Percentiles rank a stretch among this genome's conserved stretches.
phyloP scores from a whole-genome alignment of 30 jellyfish, hydroid and myxozoan genomes.

The Catostylus mosaicus region DNA sequence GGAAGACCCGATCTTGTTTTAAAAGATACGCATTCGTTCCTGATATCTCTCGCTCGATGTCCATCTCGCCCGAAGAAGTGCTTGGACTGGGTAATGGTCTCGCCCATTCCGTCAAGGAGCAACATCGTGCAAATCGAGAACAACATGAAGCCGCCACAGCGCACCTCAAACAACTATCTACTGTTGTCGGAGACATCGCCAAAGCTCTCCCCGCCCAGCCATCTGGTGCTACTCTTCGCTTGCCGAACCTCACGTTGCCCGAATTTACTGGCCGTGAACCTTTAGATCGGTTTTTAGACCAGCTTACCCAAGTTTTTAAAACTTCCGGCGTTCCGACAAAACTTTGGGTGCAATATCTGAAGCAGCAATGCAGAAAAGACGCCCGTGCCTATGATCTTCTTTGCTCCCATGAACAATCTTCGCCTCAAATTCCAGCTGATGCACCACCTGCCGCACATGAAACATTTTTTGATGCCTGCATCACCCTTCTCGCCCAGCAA shows the following conservation, averaged over 20 bases:
- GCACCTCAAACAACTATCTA: too few species aligned
- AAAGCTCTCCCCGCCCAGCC: slow-evolving; percentile 3
- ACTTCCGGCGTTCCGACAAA: slow-evolving; percentile 26
- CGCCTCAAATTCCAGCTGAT: not conserved
- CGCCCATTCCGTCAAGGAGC: not conserved
- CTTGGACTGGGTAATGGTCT: too few species aligned
- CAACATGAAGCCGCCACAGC: too few species aligned
- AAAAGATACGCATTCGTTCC: too few species aligned
- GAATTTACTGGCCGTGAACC: slow-evolving; percentile 30
- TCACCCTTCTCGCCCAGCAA: not conserved
- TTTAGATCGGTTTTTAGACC: slow-evolving; percentile 26
- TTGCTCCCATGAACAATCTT: not conserved
- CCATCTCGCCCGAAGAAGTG: too few species aligned
- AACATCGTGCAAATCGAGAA: too few species aligned
- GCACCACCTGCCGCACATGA: not conserved
- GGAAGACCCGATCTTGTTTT: too few species aligned
- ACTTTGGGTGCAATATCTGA: slow-evolving; percentile 13
- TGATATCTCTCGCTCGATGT: too few species aligned
- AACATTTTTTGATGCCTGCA: slow-evolving; percentile 17
- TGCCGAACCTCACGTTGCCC: slow-evolving; percentile 20
- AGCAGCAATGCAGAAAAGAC: slow-evolving; percentile 38
- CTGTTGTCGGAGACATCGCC: slow-evolving; percentile 4
- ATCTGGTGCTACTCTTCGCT: slow-evolving; percentile 2
- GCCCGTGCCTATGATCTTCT: slow-evolving; percentile 32
- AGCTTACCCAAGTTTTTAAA: slow-evolving; percentile 16